Conservation (phyloP, 53 echinoderm and acorn worm genomes). For the Arbacia lixula region DNA sequence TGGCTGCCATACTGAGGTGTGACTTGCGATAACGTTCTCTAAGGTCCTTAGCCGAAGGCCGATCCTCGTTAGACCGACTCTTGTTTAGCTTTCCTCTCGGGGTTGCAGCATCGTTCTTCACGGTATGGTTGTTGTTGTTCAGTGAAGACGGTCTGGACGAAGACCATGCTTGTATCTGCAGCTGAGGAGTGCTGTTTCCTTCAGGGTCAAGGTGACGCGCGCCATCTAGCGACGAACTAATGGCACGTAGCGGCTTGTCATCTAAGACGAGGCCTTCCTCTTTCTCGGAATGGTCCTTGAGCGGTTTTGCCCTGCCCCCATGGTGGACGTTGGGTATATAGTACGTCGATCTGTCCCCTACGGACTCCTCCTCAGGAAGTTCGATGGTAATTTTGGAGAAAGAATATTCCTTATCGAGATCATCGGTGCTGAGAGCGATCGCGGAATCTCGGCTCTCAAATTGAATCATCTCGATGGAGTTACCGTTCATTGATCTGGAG, state of each 20-base stretch:
- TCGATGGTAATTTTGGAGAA: neutral
- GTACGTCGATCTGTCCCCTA: constrained; percentile 9
- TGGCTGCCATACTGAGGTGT: constrained; percentile 55
- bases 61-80: constrained; percentile 19
- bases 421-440: neutral
- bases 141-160: neutral
- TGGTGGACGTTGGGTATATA: neutral
- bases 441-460: neutral
- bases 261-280: no score
- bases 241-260: no score
- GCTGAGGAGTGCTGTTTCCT: no score
- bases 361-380: neutral
- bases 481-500: neutral
- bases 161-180: constrained; percentile 9
- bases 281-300: no score
- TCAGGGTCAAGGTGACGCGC: neutral
- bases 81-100: constrained; percentile 4
- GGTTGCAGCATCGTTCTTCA: neutral
- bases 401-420: neutral
- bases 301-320: no score
- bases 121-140: neutral
- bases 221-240: neutral
- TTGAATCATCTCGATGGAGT: constrained; percentile 28
- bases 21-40: constrained; percentile 43
- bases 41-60: constrained; percentile 38